Evolutionary conservation across 2,888 invertebrate genomes (phyloP), one percentile per base, ranked within the genome.

Genomic region (Danaus chrysippus): DNA sequence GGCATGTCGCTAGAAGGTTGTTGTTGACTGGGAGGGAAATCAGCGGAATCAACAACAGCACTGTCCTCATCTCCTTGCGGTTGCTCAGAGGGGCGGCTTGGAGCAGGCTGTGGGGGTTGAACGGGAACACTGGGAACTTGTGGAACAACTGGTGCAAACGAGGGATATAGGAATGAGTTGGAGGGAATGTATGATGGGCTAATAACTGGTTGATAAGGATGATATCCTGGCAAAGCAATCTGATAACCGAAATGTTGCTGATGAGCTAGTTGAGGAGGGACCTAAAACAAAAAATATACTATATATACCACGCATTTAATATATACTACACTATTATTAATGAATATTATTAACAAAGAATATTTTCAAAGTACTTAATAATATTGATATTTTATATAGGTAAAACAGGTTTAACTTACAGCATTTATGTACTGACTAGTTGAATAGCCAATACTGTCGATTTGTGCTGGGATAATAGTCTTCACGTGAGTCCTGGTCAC

Each of bases 31-130:
- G 74, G 66, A n/a, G 76, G 67, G 56, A 68, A 75, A 23, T 88
- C 86, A 3, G 87, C 84, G 6, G 90, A 87, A 52, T 91, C 90
- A 44, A 90, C 74, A 0, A 90, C 83, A n/a, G 86, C 73, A 1
- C 86, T 77, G 58, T 90, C 89, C 13, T 81, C 74, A 59, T 88
- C 88, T 5, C 84, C 84, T 0, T 75, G 66, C 11, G 77, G 73
- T 56, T 75, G 71, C 58, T 79, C 76, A 41, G 75, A 61, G 1
- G 81, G 76, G 10, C 58, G 54, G 54, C 65, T 73, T 3, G 70
- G 68, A 55, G 60, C 59, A 58, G 63, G 68, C 44, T 63, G 59
- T 17, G 67, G 66, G 53, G 63, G 75, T 46, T 70, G 68, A 43
- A 63, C 65, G n/a, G 81, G 75, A 10, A 65, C 62, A 2, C 66